Evolutionary conservation across 2,113 vertebrate genomes (phyloP).

Genomic region (Nymphicus hollandicus): DNA sequence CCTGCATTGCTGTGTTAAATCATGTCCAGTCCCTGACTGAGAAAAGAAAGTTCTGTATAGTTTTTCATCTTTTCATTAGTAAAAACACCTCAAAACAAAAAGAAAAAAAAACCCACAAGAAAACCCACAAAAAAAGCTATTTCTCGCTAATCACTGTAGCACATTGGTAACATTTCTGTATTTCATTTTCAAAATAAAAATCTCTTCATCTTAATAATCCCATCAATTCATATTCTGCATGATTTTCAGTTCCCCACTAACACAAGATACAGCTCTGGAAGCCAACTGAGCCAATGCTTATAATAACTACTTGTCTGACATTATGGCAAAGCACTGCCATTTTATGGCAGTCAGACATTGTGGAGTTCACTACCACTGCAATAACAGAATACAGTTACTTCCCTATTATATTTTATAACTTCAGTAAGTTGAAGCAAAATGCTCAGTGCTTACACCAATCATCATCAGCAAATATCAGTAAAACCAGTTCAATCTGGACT

Average conservation of each 20-base stretch:
- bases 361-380: not conserved
- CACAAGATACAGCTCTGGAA: not conserved
- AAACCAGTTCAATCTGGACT: not conserved
- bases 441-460: not conserved
- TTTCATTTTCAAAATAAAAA: not conserved
- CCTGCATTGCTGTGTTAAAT: not conserved
- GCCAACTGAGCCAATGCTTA: not conserved
- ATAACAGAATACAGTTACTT: not conserved
- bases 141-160: not conserved
- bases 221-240: not conserved
- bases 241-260: not conserved
- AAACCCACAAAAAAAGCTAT: not conserved
- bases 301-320: not conserved
- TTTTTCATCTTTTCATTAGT: not conserved
- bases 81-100: not conserved
- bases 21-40: not conserved
- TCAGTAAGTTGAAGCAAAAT: not conserved
- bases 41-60: not conserved
- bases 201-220: not conserved
- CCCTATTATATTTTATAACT: not conserved
- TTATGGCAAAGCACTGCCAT: not conserved
- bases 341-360: not conserved
- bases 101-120: not conserved
- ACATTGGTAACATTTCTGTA: not conserved
- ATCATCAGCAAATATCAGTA: not conserved